Evolutionary conservation across 2,113 vertebrate species (phyloP).

Genomic region (Cranoglanis bouderius): DNA sequence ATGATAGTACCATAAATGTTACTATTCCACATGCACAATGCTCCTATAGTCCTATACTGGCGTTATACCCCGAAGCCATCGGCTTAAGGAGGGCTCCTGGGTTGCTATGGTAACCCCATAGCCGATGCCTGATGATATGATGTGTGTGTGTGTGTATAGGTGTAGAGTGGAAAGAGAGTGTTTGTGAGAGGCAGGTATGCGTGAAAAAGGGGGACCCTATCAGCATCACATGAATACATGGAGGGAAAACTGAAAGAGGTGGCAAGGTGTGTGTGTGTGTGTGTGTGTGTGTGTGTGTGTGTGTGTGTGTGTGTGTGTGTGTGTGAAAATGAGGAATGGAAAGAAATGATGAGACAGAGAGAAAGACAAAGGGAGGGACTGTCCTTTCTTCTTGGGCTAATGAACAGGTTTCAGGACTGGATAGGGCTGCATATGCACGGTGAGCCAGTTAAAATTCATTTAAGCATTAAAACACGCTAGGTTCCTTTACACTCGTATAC

Average conservation of each 20-base stretch:
- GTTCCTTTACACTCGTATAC: not conserved
- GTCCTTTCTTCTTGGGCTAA: conserved; percentile 3
- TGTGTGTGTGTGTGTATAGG: not conserved
- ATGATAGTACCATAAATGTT: not conserved
- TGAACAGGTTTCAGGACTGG: conserved; percentile 25
- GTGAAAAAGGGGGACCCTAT: not conserved
- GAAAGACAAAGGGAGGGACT: not conserved
- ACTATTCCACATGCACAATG: not conserved
- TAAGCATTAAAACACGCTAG: not conserved
- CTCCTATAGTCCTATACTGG: not conserved
- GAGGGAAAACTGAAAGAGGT: not conserved
- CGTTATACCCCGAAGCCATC: conserved; percentile 6
- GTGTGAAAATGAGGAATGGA: conserved; percentile 1
- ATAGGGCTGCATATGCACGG: not conserved
- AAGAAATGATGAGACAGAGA: not conserved
- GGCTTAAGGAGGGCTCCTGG: conserved; percentile 21
- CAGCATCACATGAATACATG: conserved; percentile 1
- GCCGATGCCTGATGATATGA: not conserved
- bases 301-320: not conserved
- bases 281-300: not conserved
- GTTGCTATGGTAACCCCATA: conserved; percentile 50
- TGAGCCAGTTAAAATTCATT: not conserved
- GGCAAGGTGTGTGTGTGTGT: not conserved
- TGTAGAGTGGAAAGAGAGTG: conserved; percentile 5
- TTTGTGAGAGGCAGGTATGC: conserved; percentile 12